Base-by-base conservation (phyloP, 2,113 vertebrate species). In the Typhlomys cinereus region DNA sequence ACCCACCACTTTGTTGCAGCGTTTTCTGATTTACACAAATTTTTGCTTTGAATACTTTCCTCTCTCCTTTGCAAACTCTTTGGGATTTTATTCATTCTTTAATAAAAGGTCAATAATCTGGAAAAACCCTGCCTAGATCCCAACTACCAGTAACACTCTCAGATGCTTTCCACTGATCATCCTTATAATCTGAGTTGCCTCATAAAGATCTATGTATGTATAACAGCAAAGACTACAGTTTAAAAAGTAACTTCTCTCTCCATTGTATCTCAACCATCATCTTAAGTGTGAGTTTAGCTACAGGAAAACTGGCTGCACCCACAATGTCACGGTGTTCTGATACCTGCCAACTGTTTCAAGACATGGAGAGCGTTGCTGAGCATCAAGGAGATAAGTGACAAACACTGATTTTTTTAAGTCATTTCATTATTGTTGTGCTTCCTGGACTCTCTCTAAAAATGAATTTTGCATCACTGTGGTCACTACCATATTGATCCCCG, bases 141-240 rank as follows among this genome's bases (percentile, higher is more conserved):
- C n/a, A n/a, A n/a, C n/a, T n/a, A n/a, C n/a, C n/a, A n/a, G n/a
- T n/a, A n/a, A n/a, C n/a, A n/a, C 88, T 52, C 13, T 66, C 9
- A 15, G 85, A 52, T 74, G 90, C 90, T 91, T 81, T 50, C 34
- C 71, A 85, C 11, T 83, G 75, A 93, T 59, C 85, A 39, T 41
- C 23, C 78, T 93, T 61, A 74, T 85, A 95, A 74, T 82, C 21
- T n/a, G 69, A 79, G 41, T 90, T 82, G 67, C 73, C 84, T 87
- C 82, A 59, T 25, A 31, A 29, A 50, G 87, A 81, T 81, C 61
- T 84, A 57, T 44, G n/a, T n/a, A 76, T 48, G 71, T 9, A 13
- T n/a, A 62, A 66, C 44, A 67, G 50, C 39, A 52, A 92, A 67
- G 50, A 61, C 41, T 75, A 71, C 41, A 61, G 48, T 12, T 80